Conservation (phyloP, 2,888 invertebrate species). For the Rotaria sp. region DNA sequence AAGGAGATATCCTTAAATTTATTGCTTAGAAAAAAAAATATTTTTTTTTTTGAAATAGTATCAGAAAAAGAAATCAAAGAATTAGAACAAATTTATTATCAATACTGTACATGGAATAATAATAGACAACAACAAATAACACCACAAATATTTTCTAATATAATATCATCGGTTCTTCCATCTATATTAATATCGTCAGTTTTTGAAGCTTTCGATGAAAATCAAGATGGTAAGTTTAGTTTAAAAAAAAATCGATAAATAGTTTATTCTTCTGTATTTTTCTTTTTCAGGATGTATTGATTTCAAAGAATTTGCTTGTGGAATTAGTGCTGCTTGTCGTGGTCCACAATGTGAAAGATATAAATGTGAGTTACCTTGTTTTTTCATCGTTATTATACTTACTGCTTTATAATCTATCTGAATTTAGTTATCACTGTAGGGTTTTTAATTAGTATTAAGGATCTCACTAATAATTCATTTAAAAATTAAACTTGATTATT, state of each 20-base stretch:
- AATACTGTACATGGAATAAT: not conserved
- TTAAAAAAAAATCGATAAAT: no score
- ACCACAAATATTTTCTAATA: not conserved
- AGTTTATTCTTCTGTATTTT: no score
- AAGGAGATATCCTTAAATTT: not conserved
- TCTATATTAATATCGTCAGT: constrained; percentile 42
- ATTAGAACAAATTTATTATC: not conserved
- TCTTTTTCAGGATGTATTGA: constrained; percentile 64
- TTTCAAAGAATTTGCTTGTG: constrained; percentile 88
- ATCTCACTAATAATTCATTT: no score
- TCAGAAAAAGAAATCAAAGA: constrained; percentile 10
- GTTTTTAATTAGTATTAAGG: no score
- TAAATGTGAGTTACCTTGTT: constrained; percentile 64
- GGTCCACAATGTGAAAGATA: constrained; percentile 78
- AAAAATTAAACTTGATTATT: no score
- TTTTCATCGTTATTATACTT: no score
- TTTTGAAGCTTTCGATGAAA: constrained; percentile 81
- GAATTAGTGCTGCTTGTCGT: constrained; percentile 82
- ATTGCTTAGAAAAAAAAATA: not conserved
- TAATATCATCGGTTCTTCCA: not conserved
- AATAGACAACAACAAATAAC: not conserved
- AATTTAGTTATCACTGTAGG: no score
- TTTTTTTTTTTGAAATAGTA: not conserved
- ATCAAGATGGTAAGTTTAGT: constrained; percentile 66
- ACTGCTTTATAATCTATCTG: no score